phyloP scores from a whole-genome alignment of 2,113 vertebrate genomes.

The Colius striatus region DNA sequence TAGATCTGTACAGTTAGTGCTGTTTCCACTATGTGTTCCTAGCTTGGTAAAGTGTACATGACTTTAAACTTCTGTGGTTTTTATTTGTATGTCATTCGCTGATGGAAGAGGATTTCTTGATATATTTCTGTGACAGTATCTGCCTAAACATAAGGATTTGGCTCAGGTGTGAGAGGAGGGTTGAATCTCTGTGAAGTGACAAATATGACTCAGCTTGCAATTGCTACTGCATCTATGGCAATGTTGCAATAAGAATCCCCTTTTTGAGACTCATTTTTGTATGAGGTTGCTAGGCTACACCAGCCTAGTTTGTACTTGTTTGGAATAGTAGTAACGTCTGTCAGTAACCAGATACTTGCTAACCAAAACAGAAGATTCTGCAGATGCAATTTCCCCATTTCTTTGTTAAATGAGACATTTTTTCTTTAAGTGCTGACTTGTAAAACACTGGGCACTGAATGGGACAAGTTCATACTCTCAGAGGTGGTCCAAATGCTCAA shows the following conservation, averaged over 20 bases:
- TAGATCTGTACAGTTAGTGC: not conserved
- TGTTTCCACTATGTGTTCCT: not conserved
- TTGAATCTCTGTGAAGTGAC: not conserved
- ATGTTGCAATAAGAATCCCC: not conserved
- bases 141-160: not conserved
- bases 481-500: not conserved
- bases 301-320: not conserved
- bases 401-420: not conserved
- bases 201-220: not conserved
- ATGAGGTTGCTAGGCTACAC: not conserved
- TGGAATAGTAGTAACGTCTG: not conserved
- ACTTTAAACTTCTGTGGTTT: not conserved
- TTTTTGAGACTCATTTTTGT: not conserved
- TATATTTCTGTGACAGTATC: not conserved
- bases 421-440: not conserved
- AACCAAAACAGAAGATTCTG: not conserved
- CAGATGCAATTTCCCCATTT: not conserved
- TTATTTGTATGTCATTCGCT: not conserved
- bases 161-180: not conserved
- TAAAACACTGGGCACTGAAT: not conserved
- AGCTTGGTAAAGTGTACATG: not conserved
- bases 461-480: not conserved
- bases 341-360: not conserved
- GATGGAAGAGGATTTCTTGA: not conserved
- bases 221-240: not conserved